Base-by-base conservation (phyloP, 2,888 invertebrate species). In the Achlya flavicornis region DNA sequence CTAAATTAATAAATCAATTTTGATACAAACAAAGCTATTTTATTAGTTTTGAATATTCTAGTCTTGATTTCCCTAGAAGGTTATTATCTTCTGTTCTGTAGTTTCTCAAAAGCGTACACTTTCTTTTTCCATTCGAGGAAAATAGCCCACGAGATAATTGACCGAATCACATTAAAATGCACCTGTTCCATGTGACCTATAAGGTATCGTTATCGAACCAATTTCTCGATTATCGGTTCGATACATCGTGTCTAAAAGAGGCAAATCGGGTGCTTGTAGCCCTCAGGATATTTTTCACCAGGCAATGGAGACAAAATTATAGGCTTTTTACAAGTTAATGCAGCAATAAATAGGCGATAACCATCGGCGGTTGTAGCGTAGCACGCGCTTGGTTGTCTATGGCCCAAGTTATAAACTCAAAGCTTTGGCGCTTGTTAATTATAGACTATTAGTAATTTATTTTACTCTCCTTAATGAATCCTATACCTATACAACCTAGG, bases 281-380 rank as follows among this genome's bases (percentile, higher is more conserved):
- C 88, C 84, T 77, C 63, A 72, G 89, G 90, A 84, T 79, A 86
- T 90, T 91, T 91, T 91, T 87, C 87, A 87, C 87, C 79, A 78
- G 66, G 64, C 70, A 73, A 79, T 67, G 78, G 77, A 78, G 73
- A 76, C 74, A 76, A 90, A 90, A 91, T 92, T 90, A 89, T 89
- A 86, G 88, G 85, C 87, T 87, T 91, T 89, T 89, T 89, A 88
- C 86, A 83, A 86, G 85, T 87, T 89, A 90, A 90, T 91, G 85
- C 81, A 77, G 83, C 82, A 84, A 88, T 91, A 89, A 89, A 90
- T 87, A 88, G 83, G 76, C 85, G 89, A 91, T 91, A 87, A 87
- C 85, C 81, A 89, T 90, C 90, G 74, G 69, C 69, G 76, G 81
- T 73, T 74, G 68, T 75, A 78, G 79, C 80, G 82, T 82, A 83